These are phyloP conservation scores for Lepisosteus oculatus DNA, from an alignment of 2,113 vertebrate genomes.

Conservation along the genomic window DNA sequence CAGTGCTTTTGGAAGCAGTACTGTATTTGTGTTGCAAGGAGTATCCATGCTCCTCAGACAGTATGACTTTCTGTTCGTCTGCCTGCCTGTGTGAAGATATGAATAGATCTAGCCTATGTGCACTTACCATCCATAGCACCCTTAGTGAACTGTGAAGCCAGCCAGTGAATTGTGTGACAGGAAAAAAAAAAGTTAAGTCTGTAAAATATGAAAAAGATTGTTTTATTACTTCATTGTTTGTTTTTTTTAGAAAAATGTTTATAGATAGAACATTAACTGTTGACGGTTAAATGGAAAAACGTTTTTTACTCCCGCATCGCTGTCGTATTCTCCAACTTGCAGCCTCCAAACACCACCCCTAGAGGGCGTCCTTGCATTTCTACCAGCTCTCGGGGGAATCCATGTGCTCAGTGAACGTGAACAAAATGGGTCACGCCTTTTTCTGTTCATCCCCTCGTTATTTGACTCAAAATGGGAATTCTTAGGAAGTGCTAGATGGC, in stretches of 20 bases:
- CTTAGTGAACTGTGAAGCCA: constrained; percentile 45
- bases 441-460: too few species aligned
- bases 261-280: background rate
- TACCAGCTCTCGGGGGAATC: constrained; percentile 16
- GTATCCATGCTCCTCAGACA: too few species aligned
- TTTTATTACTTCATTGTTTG: constrained; percentile 14
- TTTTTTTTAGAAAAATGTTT: constrained; percentile 14
- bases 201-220: constrained; percentile 8
- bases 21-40: too few species aligned
- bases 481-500: too few species aligned
- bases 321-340: background rate
- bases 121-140: constrained; percentile 4
- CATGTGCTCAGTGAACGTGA: too few species aligned
- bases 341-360: constrained; percentile 16
- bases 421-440: too few species aligned
- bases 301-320: constrained; percentile 3
- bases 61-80: constrained; percentile 3
- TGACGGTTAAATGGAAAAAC: constrained; percentile 8
- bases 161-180: constrained; percentile 32
- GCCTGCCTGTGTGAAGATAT: background rate
- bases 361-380: constrained; percentile 15
- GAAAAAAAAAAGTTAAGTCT: background rate
- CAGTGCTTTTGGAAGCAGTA: too few species aligned
- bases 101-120: background rate
- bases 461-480: too few species aligned